These are phyloP conservation scores for Ooceraea biroi DNA, from an alignment of 1,140 invertebrate genomes.

Conservation along the genomic window DNA sequence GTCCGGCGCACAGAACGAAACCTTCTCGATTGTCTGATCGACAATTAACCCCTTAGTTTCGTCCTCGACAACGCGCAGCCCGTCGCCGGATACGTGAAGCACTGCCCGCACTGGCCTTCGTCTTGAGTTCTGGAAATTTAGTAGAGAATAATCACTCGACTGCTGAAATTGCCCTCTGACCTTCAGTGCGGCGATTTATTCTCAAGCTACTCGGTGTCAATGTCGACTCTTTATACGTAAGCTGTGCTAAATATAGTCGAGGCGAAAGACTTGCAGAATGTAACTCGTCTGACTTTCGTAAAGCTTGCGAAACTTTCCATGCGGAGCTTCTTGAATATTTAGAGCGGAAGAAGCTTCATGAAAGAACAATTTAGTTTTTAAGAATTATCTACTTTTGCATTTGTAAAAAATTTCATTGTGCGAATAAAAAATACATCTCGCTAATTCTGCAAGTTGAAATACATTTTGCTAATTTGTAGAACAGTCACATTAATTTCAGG, in stretches of 20 bases:
- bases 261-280: slow-evolving; percentile 43
- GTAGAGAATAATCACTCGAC: not conserved
- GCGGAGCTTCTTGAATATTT: slow-evolving; percentile 6
- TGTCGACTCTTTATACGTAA: slow-evolving; percentile 44
- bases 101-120: slow-evolving; percentile 95
- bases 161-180: slow-evolving; percentile 38
- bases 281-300: slow-evolving; percentile 4
- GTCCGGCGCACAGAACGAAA: slow-evolving; percentile 99
- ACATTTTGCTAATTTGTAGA: not conserved
- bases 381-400: not conserved
- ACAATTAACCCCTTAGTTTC: slow-evolving; percentile 99
- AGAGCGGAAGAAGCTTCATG: not conserved
- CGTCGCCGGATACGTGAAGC: slow-evolving; percentile 98
- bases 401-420: not conserved
- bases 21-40: slow-evolving; percentile 99
- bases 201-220: slow-evolving; percentile 42
- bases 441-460: not conserved
- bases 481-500: not conserved
- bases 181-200: slow-evolving; percentile 42
- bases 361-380: not conserved
- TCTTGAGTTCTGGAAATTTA: slow-evolving; percentile 92
- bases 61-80: slow-evolving; percentile 98
- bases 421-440: not conserved
- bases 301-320: slow-evolving; percentile 16
- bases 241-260: slow-evolving; percentile 37